These are phyloP conservation scores for Coptodon rendalli DNA, from an alignment of 2,113 vertebrate species.

Conservation along the genomic window DNA sequence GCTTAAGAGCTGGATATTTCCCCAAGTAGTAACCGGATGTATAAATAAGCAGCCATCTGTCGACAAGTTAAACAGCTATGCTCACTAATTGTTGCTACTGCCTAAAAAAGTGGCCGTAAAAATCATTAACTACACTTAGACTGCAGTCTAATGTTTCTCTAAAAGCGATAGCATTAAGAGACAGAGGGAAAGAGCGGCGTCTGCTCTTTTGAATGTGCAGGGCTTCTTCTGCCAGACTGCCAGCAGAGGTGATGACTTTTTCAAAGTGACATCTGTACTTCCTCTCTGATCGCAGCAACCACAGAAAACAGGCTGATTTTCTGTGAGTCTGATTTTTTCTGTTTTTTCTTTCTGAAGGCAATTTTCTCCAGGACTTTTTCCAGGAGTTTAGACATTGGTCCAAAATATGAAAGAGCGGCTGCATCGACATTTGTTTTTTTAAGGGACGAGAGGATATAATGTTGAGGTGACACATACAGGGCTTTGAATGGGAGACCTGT, in stretches of 20 bases:
- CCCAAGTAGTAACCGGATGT: not conserved
- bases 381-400: not conserved
- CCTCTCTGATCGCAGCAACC: not conserved
- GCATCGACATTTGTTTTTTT: not conserved
- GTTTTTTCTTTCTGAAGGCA: not conserved
- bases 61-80: rapidly evolving
- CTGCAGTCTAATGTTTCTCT: not conserved
- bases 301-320: not conserved
- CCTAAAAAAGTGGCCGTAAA: not conserved
- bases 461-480: too few species aligned
- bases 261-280: not conserved
- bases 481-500: too few species aligned
- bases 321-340: too few species aligned
- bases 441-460: too few species aligned
- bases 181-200: not conserved
- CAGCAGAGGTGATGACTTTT: not conserved
- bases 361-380: not conserved
- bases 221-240: not conserved
- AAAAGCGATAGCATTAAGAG: not conserved
- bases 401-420: not conserved
- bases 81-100: not conserved
- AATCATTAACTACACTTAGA: not conserved
- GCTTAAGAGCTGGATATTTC: not conserved
- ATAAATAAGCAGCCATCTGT: not conserved
- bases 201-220: not conserved